phyloP scores from a whole-genome alignment of 1,140 invertebrate genomes.

The Ceratina calcarata region DNA sequence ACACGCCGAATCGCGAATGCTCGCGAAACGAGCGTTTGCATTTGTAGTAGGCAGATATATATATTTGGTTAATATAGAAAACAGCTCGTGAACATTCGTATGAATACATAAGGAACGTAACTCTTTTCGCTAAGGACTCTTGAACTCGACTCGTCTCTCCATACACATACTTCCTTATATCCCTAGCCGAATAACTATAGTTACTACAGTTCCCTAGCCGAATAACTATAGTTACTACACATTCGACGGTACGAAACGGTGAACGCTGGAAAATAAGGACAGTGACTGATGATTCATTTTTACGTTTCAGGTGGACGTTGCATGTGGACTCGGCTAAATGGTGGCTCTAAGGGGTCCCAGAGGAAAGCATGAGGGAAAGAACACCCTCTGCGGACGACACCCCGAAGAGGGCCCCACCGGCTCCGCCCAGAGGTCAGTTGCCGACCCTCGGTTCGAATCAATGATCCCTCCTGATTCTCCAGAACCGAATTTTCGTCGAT shows the following conservation, averaged over 20 bases:
- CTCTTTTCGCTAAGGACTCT: no score
- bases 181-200: no score
- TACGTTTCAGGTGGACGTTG: slow-evolving; percentile 48
- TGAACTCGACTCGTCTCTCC: no score
- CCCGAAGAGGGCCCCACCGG: slow-evolving; percentile 78
- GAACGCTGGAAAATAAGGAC: not conserved
- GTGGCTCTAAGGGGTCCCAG: slow-evolving; percentile 70
- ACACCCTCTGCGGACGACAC: slow-evolving; percentile 79
- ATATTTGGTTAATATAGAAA: no score
- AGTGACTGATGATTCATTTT: not conserved
- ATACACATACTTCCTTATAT: no score
- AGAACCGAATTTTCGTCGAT: no score
- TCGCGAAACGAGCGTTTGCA: no score
- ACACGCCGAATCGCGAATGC: not conserved
- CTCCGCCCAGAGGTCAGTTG: slow-evolving; percentile 77
- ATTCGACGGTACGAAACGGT: not conserved
- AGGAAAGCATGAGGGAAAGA: slow-evolving; percentile 78
- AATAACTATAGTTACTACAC: no score
- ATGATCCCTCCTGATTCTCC: not conserved
- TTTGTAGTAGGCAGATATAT: no score
- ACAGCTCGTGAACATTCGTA: no score
- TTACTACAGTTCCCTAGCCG: no score
- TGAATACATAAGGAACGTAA: no score
- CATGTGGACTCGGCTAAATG: slow-evolving; percentile 59
- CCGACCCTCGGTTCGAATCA: not conserved